These are phyloP conservation scores for Drosophila lacertosa DNA, from an alignment of 1,140 invertebrate species.

Conservation along the genomic window DNA sequence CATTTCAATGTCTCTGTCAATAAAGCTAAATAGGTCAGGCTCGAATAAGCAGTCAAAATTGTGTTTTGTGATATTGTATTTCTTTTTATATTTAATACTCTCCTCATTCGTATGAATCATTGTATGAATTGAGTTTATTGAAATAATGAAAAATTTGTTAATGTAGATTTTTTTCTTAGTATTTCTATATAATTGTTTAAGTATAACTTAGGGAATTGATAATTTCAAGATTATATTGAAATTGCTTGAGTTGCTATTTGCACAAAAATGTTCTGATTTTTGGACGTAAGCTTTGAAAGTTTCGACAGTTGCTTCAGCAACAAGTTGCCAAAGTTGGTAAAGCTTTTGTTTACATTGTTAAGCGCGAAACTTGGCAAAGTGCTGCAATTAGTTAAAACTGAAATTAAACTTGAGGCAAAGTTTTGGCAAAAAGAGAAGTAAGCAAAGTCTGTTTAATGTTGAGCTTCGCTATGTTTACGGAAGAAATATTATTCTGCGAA, in stretches of 20 bases:
- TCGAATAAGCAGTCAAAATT: constrained; percentile 43
- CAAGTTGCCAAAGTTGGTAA: constrained; percentile 49
- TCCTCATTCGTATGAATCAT: too few species aligned
- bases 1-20: constrained; percentile 61
- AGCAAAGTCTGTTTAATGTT: neutral
- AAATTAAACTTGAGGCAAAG: constrained; percentile 2
- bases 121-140: neutral
- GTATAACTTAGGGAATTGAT: neutral
- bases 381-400: constrained; percentile 10
- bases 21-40: constrained; percentile 53
- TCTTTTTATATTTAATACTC: constrained; percentile 4
- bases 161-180: neutral
- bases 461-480: neutral
- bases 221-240: neutral
- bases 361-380: constrained; percentile 10
- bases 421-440: constrained; percentile 8
- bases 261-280: neutral
- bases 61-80: constrained; percentile 31
- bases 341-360: constrained; percentile 42
- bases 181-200: too few species aligned
- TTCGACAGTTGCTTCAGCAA: too few species aligned
- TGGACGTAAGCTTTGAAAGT: too few species aligned
- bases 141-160: neutral
- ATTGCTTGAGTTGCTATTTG: too few species aligned
- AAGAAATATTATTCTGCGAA: neutral